A percentile compares a stretch with the other conserved stretches of the same genome.
These are phyloP conservation scores for Homarus americanus DNA, from an alignment of 1,140 invertebrate genomes.

Conservation along the genomic window DNA sequence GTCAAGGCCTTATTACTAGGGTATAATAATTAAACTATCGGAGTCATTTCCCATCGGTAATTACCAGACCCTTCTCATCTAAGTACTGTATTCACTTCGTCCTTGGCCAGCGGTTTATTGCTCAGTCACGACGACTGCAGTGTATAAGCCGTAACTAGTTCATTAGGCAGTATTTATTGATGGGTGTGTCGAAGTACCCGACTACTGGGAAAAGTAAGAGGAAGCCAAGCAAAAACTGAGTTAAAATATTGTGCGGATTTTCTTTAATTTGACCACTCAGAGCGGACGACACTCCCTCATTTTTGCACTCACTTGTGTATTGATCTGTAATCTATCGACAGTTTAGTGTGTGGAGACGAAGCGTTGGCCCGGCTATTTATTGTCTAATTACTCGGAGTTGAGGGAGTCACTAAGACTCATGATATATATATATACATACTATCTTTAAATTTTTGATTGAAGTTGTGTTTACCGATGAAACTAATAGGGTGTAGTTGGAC, in stretches of 20 bases:
- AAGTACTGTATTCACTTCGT: too few species aligned
- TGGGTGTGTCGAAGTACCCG: neutral
- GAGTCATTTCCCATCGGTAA: too few species aligned
- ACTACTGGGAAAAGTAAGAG: neutral
- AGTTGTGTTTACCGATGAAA: too few species aligned
- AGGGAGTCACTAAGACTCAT: too few species aligned
- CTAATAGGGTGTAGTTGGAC: neutral
- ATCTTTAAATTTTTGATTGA: too few species aligned
- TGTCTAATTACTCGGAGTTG: too few species aligned
- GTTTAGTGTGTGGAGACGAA: neutral
- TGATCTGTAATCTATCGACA: neutral
- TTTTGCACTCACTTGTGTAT: neutral
- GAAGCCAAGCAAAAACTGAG: neutral
- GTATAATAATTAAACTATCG: too few species aligned
- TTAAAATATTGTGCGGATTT: conserved; percentile 24
- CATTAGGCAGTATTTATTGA: neutral
- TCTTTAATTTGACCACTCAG: conserved; percentile 19
- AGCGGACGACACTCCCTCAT: neutral
- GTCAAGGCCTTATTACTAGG: too few species aligned
- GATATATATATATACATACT: too few species aligned
- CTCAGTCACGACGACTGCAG: neutral
- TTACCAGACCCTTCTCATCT: neutral
- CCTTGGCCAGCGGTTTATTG: too few species aligned
- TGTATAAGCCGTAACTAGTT: neutral
- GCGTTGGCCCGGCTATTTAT: too few species aligned